phyloP scores from a whole-genome alignment of 2,113 vertebrate species.

The Girardinichthys multiradiatus region DNA sequence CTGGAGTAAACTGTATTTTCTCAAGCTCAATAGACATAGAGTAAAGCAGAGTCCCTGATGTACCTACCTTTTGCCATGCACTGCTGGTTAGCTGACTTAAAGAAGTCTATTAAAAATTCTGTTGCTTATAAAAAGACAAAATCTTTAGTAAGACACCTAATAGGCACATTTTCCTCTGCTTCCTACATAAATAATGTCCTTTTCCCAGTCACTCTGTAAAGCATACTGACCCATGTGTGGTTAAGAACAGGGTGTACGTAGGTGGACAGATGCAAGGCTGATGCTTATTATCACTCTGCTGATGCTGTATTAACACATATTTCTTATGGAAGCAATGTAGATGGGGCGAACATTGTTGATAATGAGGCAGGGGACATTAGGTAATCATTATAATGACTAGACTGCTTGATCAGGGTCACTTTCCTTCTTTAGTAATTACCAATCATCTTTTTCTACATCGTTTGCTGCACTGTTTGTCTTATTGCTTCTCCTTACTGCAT shows the following conservation, averaged over 20 bases:
- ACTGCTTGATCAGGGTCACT: constrained; percentile 31
- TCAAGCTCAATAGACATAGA: too few relatives aligned
- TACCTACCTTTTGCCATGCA: too few relatives aligned
- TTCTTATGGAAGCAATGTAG: not conserved
- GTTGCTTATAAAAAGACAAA: too few relatives aligned
- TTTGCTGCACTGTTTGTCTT: constrained; percentile 9
- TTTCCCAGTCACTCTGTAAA: constrained; percentile 5
- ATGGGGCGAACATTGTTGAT: constrained; percentile 6
- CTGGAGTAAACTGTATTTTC: too few relatives aligned
- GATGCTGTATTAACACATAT: constrained; percentile 39
- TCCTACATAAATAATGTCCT: not conserved
- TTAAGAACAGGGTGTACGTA: not conserved
- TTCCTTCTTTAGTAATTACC: constrained; percentile 7
- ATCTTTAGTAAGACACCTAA: too few relatives aligned
- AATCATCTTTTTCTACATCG: not conserved
- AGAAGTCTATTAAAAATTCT: too few relatives aligned
- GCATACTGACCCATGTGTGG: constrained; percentile 6
- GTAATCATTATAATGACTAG: constrained; percentile 39
- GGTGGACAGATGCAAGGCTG: constrained; percentile 9
- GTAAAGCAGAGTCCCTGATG: too few relatives aligned
- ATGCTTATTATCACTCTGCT: constrained; percentile 30
- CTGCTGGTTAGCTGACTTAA: too few relatives aligned
- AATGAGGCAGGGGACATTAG: constrained; percentile 27
- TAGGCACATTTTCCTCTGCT: too few relatives aligned
- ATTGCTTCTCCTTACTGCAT: not conserved